Evolutionary conservation across 2,797 vertebrate species (phyloP), one percentile per base, ranked within the genome.

Genomic region (Pseudotriccus pelzelni): DNA sequence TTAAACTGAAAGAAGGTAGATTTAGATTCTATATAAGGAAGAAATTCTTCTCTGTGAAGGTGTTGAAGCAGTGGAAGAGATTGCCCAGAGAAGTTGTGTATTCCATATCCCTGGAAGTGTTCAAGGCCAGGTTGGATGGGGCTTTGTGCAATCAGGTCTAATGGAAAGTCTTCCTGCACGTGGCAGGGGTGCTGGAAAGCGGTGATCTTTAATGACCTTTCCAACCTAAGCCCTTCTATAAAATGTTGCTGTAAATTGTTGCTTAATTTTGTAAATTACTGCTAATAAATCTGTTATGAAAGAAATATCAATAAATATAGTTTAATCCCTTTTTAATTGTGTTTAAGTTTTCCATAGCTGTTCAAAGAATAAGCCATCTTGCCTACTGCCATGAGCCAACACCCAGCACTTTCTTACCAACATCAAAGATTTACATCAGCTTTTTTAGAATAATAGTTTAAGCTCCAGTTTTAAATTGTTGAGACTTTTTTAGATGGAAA

Each of bases 171-270:
- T 50, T 7, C 11, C 17, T 25, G 39, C 19, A 37, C 14, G 14
- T 15, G 18, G 16, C 21, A 43, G 4, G 15, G 1, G 1, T 7
- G 0, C 3, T 59, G 12, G 41, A 53, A 41, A 10, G 2, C 43
- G 37, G 4, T 43, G 1, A 6, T n/a, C 9, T 58, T 77, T 47
- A n/a, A 60, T 25, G 9, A 60, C 7, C 3, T 8, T 91, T 88
- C 22, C 22, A 78, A 75, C 3, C 3, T 23, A 34, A 80, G 28
- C 16, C 5, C 12, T 37, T 49, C 15, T 36, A 23, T 24, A 11
- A 37, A n/a, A n/a, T n/a, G n/a, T n/a, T 37, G 8, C 37, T 37
- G 37, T 37, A 37, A 37, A 37, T 37, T n/a, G n/a, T n/a, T n/a
- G n/a, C n/a, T n/a, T n/a, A 15, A 23, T 12, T 88, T 13, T 39